A percentile compares a stretch with the other conserved stretches of the same genome.
These are phyloP conservation scores for Mellivora capensis DNA, from an alignment of 2,113 vertebrate genomes.

Conservation along the genomic window DNA sequence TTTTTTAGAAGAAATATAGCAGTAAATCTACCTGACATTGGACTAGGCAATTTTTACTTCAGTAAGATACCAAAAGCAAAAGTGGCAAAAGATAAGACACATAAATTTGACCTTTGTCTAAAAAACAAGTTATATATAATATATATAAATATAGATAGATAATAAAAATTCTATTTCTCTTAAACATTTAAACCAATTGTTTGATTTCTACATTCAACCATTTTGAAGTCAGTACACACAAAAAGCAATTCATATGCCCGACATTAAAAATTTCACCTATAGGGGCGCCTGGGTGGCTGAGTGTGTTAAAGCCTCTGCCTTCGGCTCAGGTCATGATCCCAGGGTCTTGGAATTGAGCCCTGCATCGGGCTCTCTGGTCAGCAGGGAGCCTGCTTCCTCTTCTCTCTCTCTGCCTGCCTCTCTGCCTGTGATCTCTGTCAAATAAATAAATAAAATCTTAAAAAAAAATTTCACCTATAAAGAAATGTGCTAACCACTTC, in stretches of 20 bases:
- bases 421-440: no score
- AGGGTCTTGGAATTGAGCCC: no score
- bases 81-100: background rate
- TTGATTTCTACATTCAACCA: background rate
- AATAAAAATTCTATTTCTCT: background rate
- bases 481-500: background rate
- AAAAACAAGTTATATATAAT: background rate
- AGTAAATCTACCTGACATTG: background rate
- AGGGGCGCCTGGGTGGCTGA: no score
- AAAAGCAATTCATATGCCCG: background rate
- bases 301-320: no score
- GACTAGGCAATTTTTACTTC: background rate
- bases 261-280: background rate
- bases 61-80: background rate
- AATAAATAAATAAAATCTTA: no score
- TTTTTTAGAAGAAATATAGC: background rate
- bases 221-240: background rate
- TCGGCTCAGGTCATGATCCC: no score
- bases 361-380: no score
- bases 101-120: background rate
- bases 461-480: background rate
- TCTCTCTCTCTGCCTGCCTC: no score
- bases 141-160: background rate
- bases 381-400: no score
- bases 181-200: background rate